Percentiles rank a stretch among this genome's conserved stretches.
Evolutionary conservation across 2,888 invertebrate genomes (phyloP).

Genomic region (Germaria angustata): DNA sequence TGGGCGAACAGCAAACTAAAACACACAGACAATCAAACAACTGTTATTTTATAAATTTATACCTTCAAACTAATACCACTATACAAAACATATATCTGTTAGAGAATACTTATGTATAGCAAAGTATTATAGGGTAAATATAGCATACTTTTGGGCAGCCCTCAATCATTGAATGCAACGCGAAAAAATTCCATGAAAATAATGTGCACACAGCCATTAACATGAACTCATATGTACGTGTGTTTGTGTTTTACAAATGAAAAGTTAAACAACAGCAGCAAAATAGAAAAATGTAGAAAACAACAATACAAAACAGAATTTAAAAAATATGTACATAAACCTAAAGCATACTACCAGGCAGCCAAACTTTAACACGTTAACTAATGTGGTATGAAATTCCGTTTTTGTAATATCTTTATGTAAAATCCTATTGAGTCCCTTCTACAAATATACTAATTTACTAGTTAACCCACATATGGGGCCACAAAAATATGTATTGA

Average conservation of each 20-base stretch:
- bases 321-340: background rate
- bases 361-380: slow-evolving; percentile 58
- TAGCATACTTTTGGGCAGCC: slow-evolving; percentile 57
- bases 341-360: slow-evolving; percentile 34
- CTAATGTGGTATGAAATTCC: slow-evolving; percentile 54
- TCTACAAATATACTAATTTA: slow-evolving; percentile 38
- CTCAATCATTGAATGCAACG: slow-evolving; percentile 59
- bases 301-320: background rate
- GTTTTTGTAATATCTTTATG: background rate
- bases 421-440: background rate
- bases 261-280: slow-evolving; percentile 31
- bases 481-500: background rate
- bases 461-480: slow-evolving; percentile 32
- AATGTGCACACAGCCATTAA: slow-evolving; percentile 11
- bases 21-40: background rate
- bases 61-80: slow-evolving; percentile 31
- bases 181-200: slow-evolving; percentile 46
- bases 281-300: slow-evolving; percentile 47
- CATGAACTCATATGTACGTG: background rate
- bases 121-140: slow-evolving; percentile 37
- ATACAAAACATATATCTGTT: background rate
- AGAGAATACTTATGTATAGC: slow-evolving; percentile 36
- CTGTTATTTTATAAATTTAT: background rate
- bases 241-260: slow-evolving; percentile 11
- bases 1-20: slow-evolving; percentile 37